A percentile compares a stretch with the other conserved stretches of the same genome.
Evolutionary conservation across 1,140 invertebrate species (phyloP).

Genomic region (Centruroides vittatus): DNA sequence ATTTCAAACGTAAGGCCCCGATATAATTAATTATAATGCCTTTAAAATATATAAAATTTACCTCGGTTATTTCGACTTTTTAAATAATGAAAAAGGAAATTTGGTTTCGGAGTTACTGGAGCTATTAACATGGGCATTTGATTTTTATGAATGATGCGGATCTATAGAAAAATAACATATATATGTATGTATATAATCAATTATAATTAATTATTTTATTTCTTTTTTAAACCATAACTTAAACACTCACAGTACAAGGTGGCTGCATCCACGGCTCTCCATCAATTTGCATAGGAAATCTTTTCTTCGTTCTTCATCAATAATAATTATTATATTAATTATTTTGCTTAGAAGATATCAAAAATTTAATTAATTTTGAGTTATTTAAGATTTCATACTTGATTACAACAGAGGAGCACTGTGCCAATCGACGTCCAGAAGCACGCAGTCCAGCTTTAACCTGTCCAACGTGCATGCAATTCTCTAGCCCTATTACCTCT

Average conservation of each 20-base stretch:
- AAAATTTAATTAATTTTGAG: too few species aligned
- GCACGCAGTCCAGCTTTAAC: slow-evolving; percentile 75
- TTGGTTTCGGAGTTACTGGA: slow-evolving; percentile 43
- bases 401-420: slow-evolving; percentile 81
- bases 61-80: not conserved
- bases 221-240: too few species aligned
- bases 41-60: too few species aligned
- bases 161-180: slow-evolving; percentile 38
- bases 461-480: slow-evolving; percentile 90
- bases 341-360: not conserved
- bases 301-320: slow-evolving; percentile 55
- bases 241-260: slow-evolving; percentile 62
- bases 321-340: not conserved
- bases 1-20: too few species aligned
- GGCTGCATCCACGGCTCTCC: slow-evolving; percentile 95
- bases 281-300: slow-evolving; percentile 95
- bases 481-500: slow-evolving; percentile 89
- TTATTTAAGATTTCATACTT: slow-evolving; percentile 25
- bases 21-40: too few species aligned
- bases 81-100: slow-evolving; percentile 13
- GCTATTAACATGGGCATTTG: slow-evolving; percentile 96
- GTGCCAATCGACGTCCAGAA: slow-evolving; percentile 71
- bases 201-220: not conserved
- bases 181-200: slow-evolving; percentile 25
- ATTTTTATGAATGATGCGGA: slow-evolving; percentile 89